Base-by-base conservation (phyloP, 2,888 invertebrate species). In the Stramonita haemastoma region DNA sequence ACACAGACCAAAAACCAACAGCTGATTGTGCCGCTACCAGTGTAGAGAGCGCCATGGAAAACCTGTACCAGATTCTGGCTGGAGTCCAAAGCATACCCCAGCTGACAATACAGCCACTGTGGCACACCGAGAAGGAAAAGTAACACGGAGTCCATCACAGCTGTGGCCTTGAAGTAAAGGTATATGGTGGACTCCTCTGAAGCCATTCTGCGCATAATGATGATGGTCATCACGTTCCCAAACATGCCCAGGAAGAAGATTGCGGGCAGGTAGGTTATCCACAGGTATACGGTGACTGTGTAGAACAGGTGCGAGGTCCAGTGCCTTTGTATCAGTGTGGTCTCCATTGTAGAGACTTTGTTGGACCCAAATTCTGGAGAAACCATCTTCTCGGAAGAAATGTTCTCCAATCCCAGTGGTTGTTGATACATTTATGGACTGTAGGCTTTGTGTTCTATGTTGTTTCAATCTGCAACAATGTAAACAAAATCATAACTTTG, bases 191-290 rank as follows among this genome's bases (percentile, higher is more conserved):
- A 79, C 19, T 32, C 79, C 1, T 22, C 79, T 34, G 79, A 79
- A 8, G 79, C 22, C 79, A 79, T 79, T 34, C 79, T 17, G 11
- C 17, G 79, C 79, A 79, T 79, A 32, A 79, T 79, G 79, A 79
- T 22, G 79, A 79, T 34, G 34, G 79, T 79, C 79, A 79, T 79
- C 32, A 79, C 34, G 79, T 79, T 79, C 19, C 79, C 79, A 26
- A 79, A 79, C 4, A 22, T 34, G 22, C 79, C 79, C 32, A 79
- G 17, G 34, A 79, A 5, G 34, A 79, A 34, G 79, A 34, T 79
- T 17, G 22, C 8, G 19, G 79, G 79, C 2, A 22, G 34, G 34
- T 34, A 79, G 79, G 32, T 79, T 32, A 19, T 15, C 79, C 79
- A 79, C 79, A 79, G 34, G 79, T 46, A 46, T 46, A 46, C 46